phyloP scores from a whole-genome alignment of 2,113 vertebrate species.

The Grus americana region DNA sequence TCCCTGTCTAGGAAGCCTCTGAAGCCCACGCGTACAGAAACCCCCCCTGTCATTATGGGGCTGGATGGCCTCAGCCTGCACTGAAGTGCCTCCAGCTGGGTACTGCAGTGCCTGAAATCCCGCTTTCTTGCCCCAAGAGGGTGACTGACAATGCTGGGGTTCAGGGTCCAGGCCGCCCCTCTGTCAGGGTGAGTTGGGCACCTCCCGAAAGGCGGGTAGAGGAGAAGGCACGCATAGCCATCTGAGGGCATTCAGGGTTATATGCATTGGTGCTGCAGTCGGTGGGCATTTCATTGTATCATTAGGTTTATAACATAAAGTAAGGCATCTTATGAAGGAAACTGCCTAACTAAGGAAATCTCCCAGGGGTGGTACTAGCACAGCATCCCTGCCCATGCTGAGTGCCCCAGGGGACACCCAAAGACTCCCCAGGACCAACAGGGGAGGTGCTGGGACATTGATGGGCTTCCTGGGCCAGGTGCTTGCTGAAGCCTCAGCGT shows the following conservation, averaged over 20 bases:
- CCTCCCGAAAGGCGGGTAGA: rapidly evolving
- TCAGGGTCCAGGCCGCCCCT: rapidly evolving
- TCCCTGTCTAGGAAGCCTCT: not conserved
- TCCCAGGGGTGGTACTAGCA: not conserved
- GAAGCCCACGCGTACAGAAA: not conserved
- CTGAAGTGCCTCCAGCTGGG: not conserved
- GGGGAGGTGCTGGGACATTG: not conserved
- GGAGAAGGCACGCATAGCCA: not conserved
- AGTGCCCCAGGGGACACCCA: not conserved
- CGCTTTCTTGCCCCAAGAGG: not conserved
- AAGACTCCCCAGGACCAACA: not conserved
- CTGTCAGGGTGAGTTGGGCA: not conserved
- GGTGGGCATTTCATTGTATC: not conserved
- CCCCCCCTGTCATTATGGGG: not conserved
- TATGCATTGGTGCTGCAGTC: rapidly evolving
- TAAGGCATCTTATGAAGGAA: not conserved
- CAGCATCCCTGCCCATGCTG: not conserved
- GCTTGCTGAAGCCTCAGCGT: not conserved
- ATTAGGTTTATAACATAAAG: not conserved
- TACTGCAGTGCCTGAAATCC: not conserved
- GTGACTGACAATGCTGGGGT: not conserved
- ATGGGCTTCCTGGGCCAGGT: not conserved
- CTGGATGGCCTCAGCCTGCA: not conserved
- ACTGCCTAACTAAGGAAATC: not conserved
- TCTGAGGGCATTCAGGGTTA: rapidly evolving